Evolutionary conservation across 2,888 invertebrate species (phyloP), one percentile per base, ranked within the genome.

Genomic region (Sarcophaga variegata): DNA sequence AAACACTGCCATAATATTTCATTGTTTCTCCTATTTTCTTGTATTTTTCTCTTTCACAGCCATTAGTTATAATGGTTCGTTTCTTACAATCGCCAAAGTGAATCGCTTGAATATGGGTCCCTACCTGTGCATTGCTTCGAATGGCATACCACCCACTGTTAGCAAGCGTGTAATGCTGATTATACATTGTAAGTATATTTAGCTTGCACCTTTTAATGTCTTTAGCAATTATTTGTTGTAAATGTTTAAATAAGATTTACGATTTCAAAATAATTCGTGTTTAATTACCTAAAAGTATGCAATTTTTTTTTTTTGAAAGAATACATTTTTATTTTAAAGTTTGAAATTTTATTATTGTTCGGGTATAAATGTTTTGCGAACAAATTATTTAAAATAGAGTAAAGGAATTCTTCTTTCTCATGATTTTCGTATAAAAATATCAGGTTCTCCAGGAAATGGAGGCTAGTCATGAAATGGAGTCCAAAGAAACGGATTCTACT

Each of bases 61-160:
- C 87, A 93, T 95, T 87, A 96, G 94, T 89, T 94, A 95, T 78
- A 96, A 96, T 89, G 96, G 97, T 6, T 94, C 96, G n/a, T 94
- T 95, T 87, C 93, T 97, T 90, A 96, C 96, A 91, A 96, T 97
- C 90, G 95, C 95, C 89, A 95, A 95, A 89, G 96, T 97, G 89
- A 96, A 95, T 90, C 94, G 97, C 86, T 95, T 96, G 86, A 96
- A 97, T 91, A 97, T 97, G 95, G 97, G 97, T 45, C 96, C 96
- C 69, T 97, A 97, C 93, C 94, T 97, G 74, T 97, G 97, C 93
- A 97, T 97, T 89, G 97, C 97, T 8, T 96, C 96, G 89, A 97
- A 97, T 92, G 97, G 97, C 62, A 96, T 97, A 54, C 96, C 96
- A 75, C 96, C 97, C 71, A 96, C 96, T 81, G 96, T 97, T 92